These are phyloP conservation scores for Trididemnum nubilum DNA, from an alignment of 23 tunicate species.

Conservation along the genomic window DNA sequence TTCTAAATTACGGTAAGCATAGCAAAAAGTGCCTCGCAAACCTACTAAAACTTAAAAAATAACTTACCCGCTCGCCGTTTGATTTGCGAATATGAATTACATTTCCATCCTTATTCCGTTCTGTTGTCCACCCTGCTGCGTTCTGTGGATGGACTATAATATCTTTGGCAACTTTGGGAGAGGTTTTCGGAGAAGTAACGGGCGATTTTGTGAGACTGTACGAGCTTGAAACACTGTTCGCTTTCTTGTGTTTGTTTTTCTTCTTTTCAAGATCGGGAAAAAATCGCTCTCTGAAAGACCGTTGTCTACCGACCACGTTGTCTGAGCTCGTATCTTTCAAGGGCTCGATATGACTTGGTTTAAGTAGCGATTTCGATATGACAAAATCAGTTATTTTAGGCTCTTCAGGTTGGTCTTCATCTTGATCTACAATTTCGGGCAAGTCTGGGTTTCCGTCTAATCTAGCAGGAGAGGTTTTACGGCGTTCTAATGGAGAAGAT, in stretches of 20 bases:
- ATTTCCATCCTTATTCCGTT: conserved; percentile 68
- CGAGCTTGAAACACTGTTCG: conserved; percentile 19
- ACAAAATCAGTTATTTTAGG: neutral
- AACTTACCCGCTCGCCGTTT: conserved; percentile 82
- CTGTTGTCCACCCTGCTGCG: conserved; percentile 54
- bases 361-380: neutral
- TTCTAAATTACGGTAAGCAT: too few species aligned
- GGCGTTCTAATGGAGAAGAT: conserved; percentile 36
- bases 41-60: neutral
- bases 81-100: conserved; percentile 42
- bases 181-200: neutral
- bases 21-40: too few species aligned
- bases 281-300: neutral
- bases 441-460: neutral
- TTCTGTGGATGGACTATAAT: neutral
- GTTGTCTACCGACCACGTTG: neutral
- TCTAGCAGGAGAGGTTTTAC: conserved; percentile 65
- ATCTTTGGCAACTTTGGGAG: conserved; percentile 10
- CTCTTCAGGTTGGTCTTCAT: neutral
- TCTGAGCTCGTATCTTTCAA: neutral
- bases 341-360: neutral
- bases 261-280: conserved; percentile 36
- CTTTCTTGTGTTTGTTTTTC: conserved; percentile 43
- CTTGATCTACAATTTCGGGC: neutral
- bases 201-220: neutral